Evolutionary conservation across 2,113 vertebrate species (phyloP), one percentile per base, ranked within the genome.

Genomic region (Danionella cerebrum): DNA sequence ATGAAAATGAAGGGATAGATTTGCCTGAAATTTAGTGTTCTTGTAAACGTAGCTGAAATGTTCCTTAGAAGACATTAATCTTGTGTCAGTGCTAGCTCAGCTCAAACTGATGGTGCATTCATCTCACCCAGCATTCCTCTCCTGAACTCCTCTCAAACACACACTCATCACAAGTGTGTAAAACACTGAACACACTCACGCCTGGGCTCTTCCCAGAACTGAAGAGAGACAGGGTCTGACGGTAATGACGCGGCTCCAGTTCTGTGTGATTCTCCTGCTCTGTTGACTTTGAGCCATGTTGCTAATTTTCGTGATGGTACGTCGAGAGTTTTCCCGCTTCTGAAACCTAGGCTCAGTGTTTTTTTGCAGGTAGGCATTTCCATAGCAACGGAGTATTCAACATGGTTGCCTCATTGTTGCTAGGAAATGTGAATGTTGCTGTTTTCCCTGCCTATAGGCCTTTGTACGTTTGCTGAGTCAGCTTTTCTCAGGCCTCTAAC

Each of bases 221-320:
- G 63, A 18, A 22, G 2, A 51, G 67, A 70, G 38, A 44, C 42
- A 62, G 66, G 51, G 47, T 66, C 62, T 55, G 48, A 65, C 66
- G 31, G 29, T 42, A 2, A 55, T 67, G 48, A 70, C 47, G 66
- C 63, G 35, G 36, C 35, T 21, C 52, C 54, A 48, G 36, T 18
- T 22, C 31, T 57, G 36, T 36, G 50, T 29, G 19, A 65, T 29
- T 44, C 7, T 22, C 36, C 21, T 36, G 51, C 14, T 33, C 29
- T 75, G 62, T 75, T 75, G 65, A 72, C 47, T 52, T 75, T 47
- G 60, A 78, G 48, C 42, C 53, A 70, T 78, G 76, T 78, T 75
- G 76, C 38, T 60, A 60, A 75, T 74, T 78, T 75, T 75, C 66
- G 41, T 66, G 59, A 75, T 72, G 75, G 39, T 66, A 65, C 72